Base-by-base conservation (phyloP, 2,888 invertebrate species). In the Hecatera dysodea region DNA sequence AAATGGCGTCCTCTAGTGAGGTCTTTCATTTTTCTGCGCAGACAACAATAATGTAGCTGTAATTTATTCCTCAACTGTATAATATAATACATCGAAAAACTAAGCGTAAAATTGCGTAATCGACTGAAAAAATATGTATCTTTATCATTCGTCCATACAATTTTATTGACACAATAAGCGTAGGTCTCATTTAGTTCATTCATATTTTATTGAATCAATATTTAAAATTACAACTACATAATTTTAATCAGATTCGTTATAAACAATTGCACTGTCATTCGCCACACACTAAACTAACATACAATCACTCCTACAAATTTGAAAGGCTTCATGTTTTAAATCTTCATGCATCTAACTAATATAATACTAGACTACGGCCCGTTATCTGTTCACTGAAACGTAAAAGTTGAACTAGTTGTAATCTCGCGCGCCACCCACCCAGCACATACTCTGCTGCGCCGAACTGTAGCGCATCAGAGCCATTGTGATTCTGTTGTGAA, bases 71-170 rank as follows among this genome's bases (percentile, higher is more conserved):
- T 80, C 86, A 75, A 85, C 86, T 86, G 85, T 86, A 84, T 83
- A 78, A 79, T 79, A 94, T 81, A 81, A 81, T 79, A 90, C 82
- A 90, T 88, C 85, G 87, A 88, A 90, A 89, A 89, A 89, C 88
- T 90, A 92, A 90, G 88, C 90, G 87, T 90, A 89, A 72, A 85
- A 77, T 85, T 81, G 86, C 86, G 86, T 88, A 88, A 89, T 90
- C 89, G 82, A 88, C 75, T 92, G 91, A 91, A 93, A 93, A 94
- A 92, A 94, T 93, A 93, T 91, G 85, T 90, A 86, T 89, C 81
- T 88, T 83, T 83, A 84, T 69, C 79, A 81, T 82, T 80, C 85
- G 86, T 88, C 82, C 82, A 86, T 86, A 90, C 85, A 89, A 89
- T 87, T 88, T 90, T 87, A 92, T 91, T 89, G 90, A 91, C 89